Evolutionary conservation across 2,113 vertebrate genomes (phyloP).

Genomic region (Alouatta palliata): DNA sequence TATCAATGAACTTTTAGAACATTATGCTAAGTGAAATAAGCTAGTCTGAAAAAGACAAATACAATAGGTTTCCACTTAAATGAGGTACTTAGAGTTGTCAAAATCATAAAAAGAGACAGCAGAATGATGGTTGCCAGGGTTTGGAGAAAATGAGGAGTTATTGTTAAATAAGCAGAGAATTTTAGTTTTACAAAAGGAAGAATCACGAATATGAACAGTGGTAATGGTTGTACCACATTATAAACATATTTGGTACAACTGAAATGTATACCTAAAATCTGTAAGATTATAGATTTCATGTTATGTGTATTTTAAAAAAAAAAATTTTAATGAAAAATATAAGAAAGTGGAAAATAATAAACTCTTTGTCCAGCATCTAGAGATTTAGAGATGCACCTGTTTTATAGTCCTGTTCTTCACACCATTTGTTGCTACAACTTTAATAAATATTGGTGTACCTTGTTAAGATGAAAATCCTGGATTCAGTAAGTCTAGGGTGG

Average conservation of each 20-base stretch:
- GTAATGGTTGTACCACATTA: neutral
- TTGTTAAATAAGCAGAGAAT: neutral
- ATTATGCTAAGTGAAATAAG: neutral
- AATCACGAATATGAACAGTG: neutral
- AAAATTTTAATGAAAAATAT: neutral
- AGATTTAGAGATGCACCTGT: neutral
- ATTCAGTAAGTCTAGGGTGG: neutral
- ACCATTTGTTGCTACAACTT: neutral
- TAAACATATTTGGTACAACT: neutral
- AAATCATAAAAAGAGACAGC: neutral
- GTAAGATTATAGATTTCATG: neutral
- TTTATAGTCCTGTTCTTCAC: neutral
- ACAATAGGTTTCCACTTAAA: neutral
- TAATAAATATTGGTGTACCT: neutral
- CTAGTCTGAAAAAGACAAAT: neutral
- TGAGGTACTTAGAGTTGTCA: neutral
- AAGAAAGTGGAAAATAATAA: slow-evolving; percentile 11
- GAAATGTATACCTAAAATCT: neutral
- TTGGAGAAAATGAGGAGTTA: neutral
- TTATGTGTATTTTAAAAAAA: neutral
- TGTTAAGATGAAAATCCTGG: slow-evolving; percentile 30
- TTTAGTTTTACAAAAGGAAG: neutral
- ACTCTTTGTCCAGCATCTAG: neutral
- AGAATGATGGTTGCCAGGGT: neutral
- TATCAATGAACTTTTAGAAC: neutral